Base-by-base conservation (phyloP, 2,113 vertebrate species). In the Sinocyclocheilus anophthalmus region DNA sequence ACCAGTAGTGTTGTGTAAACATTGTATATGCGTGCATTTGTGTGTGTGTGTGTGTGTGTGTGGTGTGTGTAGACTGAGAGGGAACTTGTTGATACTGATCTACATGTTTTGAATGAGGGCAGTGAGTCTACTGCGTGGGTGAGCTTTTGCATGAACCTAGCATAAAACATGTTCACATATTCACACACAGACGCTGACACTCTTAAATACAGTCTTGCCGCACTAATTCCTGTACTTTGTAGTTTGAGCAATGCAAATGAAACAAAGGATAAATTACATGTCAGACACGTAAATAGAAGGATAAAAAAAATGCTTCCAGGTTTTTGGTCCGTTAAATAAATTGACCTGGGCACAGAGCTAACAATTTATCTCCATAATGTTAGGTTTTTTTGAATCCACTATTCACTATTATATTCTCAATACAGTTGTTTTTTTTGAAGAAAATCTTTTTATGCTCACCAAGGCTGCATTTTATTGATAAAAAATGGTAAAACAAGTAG, bases 81-180 rank as follows among this genome's bases (percentile, higher is more conserved):
- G 89, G 90, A 91, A 90, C 89, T 87, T 91, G 91, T 90, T 92
- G 92, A 95, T 93, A 91, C 85, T 90, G 89, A 94, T 94, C 92
- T 93, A 90, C 55, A 75, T 91, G 84, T 91, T 78, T 92, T 91
- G 92, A 91, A 93, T 93, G 91, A 92, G 90, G 92, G 90, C 88
- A 87, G 88, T 84, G 91, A 92, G 90, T 87, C 26, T 61, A 84
- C 83, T 92, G 92, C 83, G 93, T 92, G 94, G 94, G 92, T 87
- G 91, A 92, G 86, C 83, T 88, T 92, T 91, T 93, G 92, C 92
- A 91, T 90, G 90, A 90, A 88, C 87, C 87, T 86, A 88, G 90
- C 89, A 84, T 88, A 78, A 67, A 82, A 85, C 79, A 70, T 30
- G 57, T n/a, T n/a, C 53, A 33, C 79, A 88, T 63, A 83, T 45